Evolutionary conservation across 2,797 vertebrate species (phyloP), one percentile per base, ranked within the genome.

Genomic region (Prunella strophiata): DNA sequence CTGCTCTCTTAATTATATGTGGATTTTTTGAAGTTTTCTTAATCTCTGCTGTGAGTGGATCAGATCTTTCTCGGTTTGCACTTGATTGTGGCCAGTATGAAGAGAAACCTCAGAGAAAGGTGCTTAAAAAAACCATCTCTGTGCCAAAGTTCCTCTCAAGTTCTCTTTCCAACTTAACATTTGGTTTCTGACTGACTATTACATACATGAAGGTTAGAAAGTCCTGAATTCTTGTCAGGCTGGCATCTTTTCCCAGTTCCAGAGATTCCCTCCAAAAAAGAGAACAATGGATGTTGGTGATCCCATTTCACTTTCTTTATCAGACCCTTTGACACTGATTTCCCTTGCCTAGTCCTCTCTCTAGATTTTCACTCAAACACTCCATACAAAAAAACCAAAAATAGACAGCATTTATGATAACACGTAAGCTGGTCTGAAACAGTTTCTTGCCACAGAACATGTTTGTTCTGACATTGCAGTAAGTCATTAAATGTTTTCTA

Each of bases 21-120:
- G 9, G 34, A 34, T 34, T 73, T 84, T 79, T 62, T 42, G 0
- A 38, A 87, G 17, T 91, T 85, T 76, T 50, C 52, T 34, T 52
- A 4, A 36, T 80, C 8, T 67, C 50, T 0, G 0, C 47, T 75
- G 2, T 72, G 79, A 72, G 17, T 1, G 0, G 50, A 58, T 88
- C 32, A 43, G 13, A 25, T 63, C 25, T 77, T 57, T 42, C 18
- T 51, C 2, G 0, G 58, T 71, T 63, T 57, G 42, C 9, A 10
- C 9, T 54, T 65, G 27, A 16, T 43, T 65, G 50, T 43, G 47
- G 29, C 30, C 14, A 10, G 1, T 59, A 32, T 50, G 30, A 77
- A 25, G 9, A 58, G 34, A 23, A 68, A 51, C 32, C 38, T 87
- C 36, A 71, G 48, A 73, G 29, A 27, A 92, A 25, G 45, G 40